Evolutionary conservation across 1,140 invertebrate genomes (phyloP), one percentile per base, ranked within the genome.

Genomic region (Papilio dardanus): DNA sequence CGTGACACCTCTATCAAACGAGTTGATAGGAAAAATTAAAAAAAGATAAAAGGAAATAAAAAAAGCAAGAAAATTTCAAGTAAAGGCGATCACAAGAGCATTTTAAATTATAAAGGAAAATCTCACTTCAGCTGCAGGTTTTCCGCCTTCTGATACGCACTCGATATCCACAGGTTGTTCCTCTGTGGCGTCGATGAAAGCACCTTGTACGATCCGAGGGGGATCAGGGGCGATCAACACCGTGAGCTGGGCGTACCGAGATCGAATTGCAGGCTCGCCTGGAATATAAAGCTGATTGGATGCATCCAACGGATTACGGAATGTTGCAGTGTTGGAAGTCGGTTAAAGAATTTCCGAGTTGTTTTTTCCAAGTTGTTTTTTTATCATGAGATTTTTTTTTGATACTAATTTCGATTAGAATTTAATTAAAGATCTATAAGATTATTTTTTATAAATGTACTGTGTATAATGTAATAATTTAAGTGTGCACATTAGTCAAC

Each of bases 91-190:
- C n/a, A 58, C 21, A 28, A 35, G 35, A 35, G 65, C 30, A 67
- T 19, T 67, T 67, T 67, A 67, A 67, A 16, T 35, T 35, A 8
- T 30, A 58, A 28, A 58, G 24, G 3, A 28, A 24, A 58, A 71
- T 21, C 71, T 73, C 46, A 73, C 71, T 21, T 98, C 97, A 14
- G 98, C 97, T 0, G 97, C 96, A 12, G 98, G 98, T 90, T 98
- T 99, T 66, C 98, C 98, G n/a, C 96, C 97, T 78, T 95, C 94
- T 75, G 98, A 98, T 37, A 97, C 95, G 90, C 98, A 99, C 84
- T 98, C 97, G 74, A 99, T 94, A 87, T 98, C 97, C 12, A 98
- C 96, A 81, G 97, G 96, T 62, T 96, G 95, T 86, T 98, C 97
- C 87, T 98, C 97, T 0, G 97, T 98, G 35, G 97, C 97, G n/a